Evolutionary conservation across 2,888 invertebrate species (phyloP).

Genomic region (Mylabris sibirica): DNA sequence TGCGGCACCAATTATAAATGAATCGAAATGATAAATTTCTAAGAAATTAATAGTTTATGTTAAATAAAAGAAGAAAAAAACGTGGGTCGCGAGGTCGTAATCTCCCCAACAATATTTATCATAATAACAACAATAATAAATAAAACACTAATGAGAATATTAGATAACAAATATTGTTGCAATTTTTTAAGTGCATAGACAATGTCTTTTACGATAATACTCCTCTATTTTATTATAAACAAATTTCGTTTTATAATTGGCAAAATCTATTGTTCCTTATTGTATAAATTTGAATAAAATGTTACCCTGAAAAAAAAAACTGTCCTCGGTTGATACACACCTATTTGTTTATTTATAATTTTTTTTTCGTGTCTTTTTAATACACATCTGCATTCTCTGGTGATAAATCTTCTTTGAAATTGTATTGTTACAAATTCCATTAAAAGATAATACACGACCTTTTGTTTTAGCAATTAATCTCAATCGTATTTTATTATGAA

Average conservation of each 20-base stretch:
- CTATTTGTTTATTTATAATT: slow-evolving; percentile 2
- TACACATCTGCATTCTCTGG: slow-evolving; percentile 1
- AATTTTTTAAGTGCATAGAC: not conserved
- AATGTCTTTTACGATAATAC: not conserved
- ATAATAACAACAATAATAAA: not conserved
- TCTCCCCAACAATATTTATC: slow-evolving; percentile 15
- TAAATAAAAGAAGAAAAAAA: slow-evolving; percentile 21
- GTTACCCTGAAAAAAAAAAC: not conserved
- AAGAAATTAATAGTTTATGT: slow-evolving; percentile 24
- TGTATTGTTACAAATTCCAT: slow-evolving; percentile 10
- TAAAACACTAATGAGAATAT: not conserved
- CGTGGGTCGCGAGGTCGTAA: slow-evolving; percentile 30
- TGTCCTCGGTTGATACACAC: slow-evolving; percentile 7
- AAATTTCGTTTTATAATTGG: slow-evolving; percentile 6
- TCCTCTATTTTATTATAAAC: not conserved
- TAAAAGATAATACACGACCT: slow-evolving; percentile 4
- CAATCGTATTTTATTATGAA: slow-evolving; percentile 6
- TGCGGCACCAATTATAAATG: slow-evolving; percentile 24
- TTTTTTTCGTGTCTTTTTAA: not conserved
- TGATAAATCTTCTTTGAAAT: slow-evolving; percentile 1
- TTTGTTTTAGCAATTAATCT: slow-evolving; percentile 7
- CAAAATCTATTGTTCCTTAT: slow-evolving; percentile 9
- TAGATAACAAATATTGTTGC: not conserved
- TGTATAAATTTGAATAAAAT: slow-evolving; percentile 13
- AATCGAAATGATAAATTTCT: slow-evolving; percentile 27